phyloP scores from a whole-genome alignment of 2,113 vertebrate species.

The Sclerurus mexicanus region DNA sequence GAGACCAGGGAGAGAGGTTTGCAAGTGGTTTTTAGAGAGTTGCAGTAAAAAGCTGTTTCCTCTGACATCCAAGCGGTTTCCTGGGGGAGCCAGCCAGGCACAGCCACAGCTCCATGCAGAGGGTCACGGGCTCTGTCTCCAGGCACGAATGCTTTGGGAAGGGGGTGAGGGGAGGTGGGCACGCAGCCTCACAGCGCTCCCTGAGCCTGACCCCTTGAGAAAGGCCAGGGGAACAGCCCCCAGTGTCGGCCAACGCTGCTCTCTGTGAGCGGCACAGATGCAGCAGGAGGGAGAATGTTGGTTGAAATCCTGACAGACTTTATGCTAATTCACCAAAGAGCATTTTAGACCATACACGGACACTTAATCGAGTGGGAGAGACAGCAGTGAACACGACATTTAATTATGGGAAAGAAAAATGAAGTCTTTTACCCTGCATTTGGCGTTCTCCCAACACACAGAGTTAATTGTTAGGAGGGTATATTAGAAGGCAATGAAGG shows the following conservation, averaged over 20 bases:
- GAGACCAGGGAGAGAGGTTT: neutral
- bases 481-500: slow-evolving; percentile 62
- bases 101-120: accelerated
- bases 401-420: slow-evolving; percentile 56
- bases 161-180: neutral
- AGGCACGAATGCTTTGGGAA: neutral
- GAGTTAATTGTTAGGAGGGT: slow-evolving; percentile 56
- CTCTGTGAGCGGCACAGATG: neutral
- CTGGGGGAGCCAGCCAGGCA: accelerated
- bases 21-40: neutral
- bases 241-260: accelerated
- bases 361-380: slow-evolving; percentile 12
- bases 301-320: neutral
- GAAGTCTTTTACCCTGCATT: slow-evolving; percentile 52
- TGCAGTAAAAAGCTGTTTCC: neutral
- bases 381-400: slow-evolving; percentile 4
- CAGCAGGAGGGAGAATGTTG: neutral
- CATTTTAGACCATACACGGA: neutral
- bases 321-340: slow-evolving; percentile 24
- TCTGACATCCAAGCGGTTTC: neutral
- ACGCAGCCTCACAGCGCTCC: neutral
- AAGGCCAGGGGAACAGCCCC: neutral
- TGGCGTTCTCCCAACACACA: slow-evolving; percentile 34
- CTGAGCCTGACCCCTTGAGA: accelerated
- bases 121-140: accelerated